Conservation (phyloP, 2,113 vertebrate species). For the Martes martes region DNA sequence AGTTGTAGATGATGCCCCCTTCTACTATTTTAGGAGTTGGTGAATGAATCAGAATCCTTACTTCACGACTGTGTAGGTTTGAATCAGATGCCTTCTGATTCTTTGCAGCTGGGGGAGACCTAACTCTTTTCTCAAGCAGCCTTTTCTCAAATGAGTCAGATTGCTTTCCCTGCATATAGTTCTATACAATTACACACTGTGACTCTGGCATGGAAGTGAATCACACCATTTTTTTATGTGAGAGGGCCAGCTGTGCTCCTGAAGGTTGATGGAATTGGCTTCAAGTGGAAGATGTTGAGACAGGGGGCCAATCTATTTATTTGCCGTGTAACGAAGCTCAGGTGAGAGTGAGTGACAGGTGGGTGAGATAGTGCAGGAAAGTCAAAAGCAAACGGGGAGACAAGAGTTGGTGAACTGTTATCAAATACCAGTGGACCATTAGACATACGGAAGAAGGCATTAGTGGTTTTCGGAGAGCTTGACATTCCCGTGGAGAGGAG, state of each 20-base stretch:
- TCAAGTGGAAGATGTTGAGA: background rate
- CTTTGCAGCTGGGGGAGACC: background rate
- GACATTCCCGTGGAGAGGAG: background rate
- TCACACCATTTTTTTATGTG: background rate
- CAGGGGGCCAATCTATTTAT: background rate
- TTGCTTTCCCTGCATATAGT: background rate
- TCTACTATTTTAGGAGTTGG: background rate
- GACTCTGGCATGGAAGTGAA: background rate
- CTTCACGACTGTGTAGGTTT: background rate
- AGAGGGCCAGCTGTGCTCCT: background rate
- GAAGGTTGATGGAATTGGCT: background rate
- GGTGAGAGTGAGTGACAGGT: background rate
- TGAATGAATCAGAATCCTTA: background rate
- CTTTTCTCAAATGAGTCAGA: background rate
- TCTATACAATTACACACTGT: fast-evolving
- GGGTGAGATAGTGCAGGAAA: background rate
- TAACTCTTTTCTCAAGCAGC: background rate
- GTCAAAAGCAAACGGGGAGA: background rate
- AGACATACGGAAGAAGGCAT: background rate
- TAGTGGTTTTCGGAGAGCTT: background rate
- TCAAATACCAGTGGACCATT: background rate
- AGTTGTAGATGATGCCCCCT: background rate
- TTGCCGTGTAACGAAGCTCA: background rate
- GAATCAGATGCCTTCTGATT: background rate
- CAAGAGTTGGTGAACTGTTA: background rate